These are phyloP conservation scores for Pionites leucogaster DNA, from an alignment of 2,113 vertebrate species.

Conservation along the genomic window DNA sequence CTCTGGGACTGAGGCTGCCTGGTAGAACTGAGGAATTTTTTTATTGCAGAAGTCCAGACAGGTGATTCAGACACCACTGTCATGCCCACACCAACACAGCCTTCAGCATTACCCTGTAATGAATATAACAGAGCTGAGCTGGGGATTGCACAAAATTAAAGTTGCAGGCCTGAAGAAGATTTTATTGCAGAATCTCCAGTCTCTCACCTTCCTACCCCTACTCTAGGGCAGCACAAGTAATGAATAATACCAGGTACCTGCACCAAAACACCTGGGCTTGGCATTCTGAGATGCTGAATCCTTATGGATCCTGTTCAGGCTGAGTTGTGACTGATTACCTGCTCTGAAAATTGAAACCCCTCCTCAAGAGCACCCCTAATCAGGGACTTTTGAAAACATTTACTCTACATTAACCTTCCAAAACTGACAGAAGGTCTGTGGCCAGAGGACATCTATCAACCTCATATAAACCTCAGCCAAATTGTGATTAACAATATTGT, in stretches of 20 bases:
- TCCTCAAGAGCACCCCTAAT: neutral
- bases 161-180: neutral
- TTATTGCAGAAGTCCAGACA: neutral
- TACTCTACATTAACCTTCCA: neutral
- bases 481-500: neutral
- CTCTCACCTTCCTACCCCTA: neutral
- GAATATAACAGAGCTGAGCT: neutral
- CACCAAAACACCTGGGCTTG: neutral
- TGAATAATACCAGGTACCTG: neutral
- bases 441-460: neutral
- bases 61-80: neutral
- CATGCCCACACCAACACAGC: neutral
- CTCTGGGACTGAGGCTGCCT: neutral
- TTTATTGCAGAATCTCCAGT: neutral
- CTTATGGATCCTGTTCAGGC: neutral
- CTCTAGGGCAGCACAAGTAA: neutral
- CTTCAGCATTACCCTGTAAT: neutral
- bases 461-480: neutral
- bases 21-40: neutral
- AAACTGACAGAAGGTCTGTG: neutral
- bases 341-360: neutral
- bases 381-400: neutral
- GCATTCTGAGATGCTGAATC: neutral
- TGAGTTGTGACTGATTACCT: neutral
- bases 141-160: neutral